phyloP scores from a whole-genome alignment of 2,888 invertebrate genomes.

The Acleris cristana region DNA sequence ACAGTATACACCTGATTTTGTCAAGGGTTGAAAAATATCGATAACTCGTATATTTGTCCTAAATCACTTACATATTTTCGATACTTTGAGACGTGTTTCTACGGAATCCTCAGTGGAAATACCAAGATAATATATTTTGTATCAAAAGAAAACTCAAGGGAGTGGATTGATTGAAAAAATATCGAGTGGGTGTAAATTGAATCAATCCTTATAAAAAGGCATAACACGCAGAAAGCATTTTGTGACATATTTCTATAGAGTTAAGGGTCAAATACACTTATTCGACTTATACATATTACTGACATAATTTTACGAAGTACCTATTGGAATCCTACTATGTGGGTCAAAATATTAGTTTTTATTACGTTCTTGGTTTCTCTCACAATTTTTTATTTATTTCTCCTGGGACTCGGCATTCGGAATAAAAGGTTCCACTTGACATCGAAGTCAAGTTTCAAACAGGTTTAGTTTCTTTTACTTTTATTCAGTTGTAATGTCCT shows the following conservation, averaged over 20 bases:
- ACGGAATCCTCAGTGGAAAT: background rate
- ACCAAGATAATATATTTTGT: constrained; percentile 4
- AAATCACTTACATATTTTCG: too few relatives aligned
- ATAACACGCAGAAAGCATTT: background rate
- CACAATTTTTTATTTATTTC: background rate
- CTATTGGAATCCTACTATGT: constrained; percentile 1
- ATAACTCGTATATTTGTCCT: too few relatives aligned
- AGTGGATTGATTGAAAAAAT: constrained; percentile 18
- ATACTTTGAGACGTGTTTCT: too few relatives aligned
- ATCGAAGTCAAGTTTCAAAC: too few relatives aligned
- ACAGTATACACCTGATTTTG: too few relatives aligned
- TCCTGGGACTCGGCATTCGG: background rate
- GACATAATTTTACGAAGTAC: constrained; percentile 10
- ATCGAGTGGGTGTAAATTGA: constrained; percentile 17
- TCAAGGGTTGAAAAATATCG: too few relatives aligned
- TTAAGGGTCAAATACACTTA: too few relatives aligned
- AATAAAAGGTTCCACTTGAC: background rate
- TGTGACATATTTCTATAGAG: too few relatives aligned
- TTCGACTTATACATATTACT: background rate
- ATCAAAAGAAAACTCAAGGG: constrained; percentile 8
- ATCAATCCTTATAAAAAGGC: constrained; percentile 1
- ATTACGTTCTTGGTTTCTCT: background rate
- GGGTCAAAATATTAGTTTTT: constrained; percentile 12
- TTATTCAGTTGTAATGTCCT: too few relatives aligned
- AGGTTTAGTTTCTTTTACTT: too few relatives aligned